Percentiles rank a stretch among this genome's conserved stretches.
Evolutionary conservation across 2,888 invertebrate genomes (phyloP).

Genomic region (Polyploca ridens): DNA sequence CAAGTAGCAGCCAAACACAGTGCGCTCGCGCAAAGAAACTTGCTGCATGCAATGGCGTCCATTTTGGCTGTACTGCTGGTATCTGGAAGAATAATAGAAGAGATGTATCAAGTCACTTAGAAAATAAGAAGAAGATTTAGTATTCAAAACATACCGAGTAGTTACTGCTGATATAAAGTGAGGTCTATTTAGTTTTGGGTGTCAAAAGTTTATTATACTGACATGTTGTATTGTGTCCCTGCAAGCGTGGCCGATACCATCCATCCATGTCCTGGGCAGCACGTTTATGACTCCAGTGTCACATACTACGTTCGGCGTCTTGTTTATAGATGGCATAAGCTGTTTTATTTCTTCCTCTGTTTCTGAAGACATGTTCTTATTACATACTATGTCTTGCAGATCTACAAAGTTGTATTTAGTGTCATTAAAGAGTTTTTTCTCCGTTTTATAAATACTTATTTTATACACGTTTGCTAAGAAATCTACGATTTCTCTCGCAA

Average conservation of each 20-base stretch:
- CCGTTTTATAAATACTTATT: background rate
- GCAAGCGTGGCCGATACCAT: conserved; percentile 7
- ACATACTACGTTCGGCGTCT: background rate
- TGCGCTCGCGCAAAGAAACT: conserved; percentile 76
- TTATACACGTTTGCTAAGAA: background rate
- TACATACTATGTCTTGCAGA: background rate
- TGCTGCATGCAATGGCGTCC: conserved; percentile 86
- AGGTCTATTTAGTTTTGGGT: too few species aligned
- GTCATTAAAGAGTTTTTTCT: background rate
- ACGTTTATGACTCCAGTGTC: background rate
- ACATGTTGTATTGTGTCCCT: background rate
- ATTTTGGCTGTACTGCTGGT: conserved; percentile 76
- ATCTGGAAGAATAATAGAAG: conserved; percentile 48
- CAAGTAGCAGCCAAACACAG: conserved; percentile 78
- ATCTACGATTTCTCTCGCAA: too few species aligned
- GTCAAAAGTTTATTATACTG: background rate
- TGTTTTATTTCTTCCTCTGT: conserved; percentile 3
- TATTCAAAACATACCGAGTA: too few species aligned
- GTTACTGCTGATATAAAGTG: too few species aligned
- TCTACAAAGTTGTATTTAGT: background rate
- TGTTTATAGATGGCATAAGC: background rate
- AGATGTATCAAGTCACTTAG: too few species aligned
- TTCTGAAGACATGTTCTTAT: background rate
- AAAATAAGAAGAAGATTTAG: too few species aligned
- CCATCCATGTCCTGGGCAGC: background rate